Evolutionary conservation across 2,113 vertebrate genomes (phyloP), one percentile per base, ranked within the genome.

Genomic region (Menura novaehollandiae): DNA sequence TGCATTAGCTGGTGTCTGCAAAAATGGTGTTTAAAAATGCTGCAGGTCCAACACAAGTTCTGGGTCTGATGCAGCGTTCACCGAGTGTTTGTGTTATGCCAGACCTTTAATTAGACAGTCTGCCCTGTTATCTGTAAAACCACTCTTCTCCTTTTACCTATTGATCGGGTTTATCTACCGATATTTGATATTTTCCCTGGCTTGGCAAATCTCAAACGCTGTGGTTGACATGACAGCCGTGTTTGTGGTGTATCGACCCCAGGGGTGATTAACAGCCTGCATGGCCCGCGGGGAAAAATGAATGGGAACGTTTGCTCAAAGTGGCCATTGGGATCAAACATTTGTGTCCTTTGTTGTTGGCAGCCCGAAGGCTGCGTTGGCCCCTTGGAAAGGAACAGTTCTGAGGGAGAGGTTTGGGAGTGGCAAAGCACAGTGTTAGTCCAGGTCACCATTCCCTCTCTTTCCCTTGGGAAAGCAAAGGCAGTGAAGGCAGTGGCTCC

Each of bases 151-250:
- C 26, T n/a, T 91, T 74, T 63, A 28, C 21, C 47, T 56, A 74
- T 80, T 19, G 82, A 94, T 89, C 72, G 9, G 49, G 28, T 53
- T 59, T 85, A n/a, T 69, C 51, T 52, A 2, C 24, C 7, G 75
- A 71, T 92, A 80, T 66, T 62, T 73, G 83, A 33, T 46, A 1
- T 89, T 80, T 83, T 28, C 46, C 60, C 78, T 5, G 46, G 71
- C 33, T 10, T 39, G 59, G 81, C 69, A 41, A 19, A 52, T 33
- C 53, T 14, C 82, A 24, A 8, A 41, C 13, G 5, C 23, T 5
- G 6, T 0, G 19, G 59, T 7, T 62, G 63, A 27, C 51, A 9
- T 0, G 30, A 11, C 41, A 22, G 33, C 17, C 1, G 5, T 44
- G 59, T 10, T 72, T 19, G 60, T 4, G 33, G 43, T 9, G 67